These are phyloP conservation scores for Indicator indicator DNA, from an alignment of 2,113 vertebrate genomes.

Conservation along the genomic window DNA sequence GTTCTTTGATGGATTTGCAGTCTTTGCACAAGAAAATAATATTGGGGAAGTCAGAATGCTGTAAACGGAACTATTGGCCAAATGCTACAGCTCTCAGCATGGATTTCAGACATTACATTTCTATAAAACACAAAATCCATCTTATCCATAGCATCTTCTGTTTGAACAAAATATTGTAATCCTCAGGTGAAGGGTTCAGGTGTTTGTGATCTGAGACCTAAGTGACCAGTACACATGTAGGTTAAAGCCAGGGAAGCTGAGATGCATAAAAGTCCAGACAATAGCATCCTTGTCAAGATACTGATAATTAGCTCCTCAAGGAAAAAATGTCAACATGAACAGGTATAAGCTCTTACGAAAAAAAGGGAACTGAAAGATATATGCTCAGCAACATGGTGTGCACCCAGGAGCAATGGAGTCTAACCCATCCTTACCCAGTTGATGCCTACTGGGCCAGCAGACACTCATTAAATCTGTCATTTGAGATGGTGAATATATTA, in stretches of 20 bases:
- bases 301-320: not conserved
- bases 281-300: not conserved
- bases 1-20: not conserved
- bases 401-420: no score
- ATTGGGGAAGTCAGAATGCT: not conserved
- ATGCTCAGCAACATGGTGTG: not conserved
- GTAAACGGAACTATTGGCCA: not conserved
- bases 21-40: not conserved
- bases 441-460: not conserved
- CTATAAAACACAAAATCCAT: not conserved
- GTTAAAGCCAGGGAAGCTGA: not conserved
- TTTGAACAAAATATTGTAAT: not conserved
- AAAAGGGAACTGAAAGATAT: not conserved
- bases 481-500: not conserved
- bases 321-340: not conserved
- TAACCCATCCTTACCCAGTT: not conserved
- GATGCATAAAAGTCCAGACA: not conserved
- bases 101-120: not conserved
- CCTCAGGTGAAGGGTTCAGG: not conserved
- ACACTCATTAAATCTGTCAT: not conserved
- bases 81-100: not conserved
- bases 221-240: fast-evolving
- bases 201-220: not conserved
- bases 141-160: not conserved
- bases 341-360: not conserved